Evolutionary conservation across 2,888 invertebrate genomes (phyloP).

Genomic region (Synanthedon myopaeformis): DNA sequence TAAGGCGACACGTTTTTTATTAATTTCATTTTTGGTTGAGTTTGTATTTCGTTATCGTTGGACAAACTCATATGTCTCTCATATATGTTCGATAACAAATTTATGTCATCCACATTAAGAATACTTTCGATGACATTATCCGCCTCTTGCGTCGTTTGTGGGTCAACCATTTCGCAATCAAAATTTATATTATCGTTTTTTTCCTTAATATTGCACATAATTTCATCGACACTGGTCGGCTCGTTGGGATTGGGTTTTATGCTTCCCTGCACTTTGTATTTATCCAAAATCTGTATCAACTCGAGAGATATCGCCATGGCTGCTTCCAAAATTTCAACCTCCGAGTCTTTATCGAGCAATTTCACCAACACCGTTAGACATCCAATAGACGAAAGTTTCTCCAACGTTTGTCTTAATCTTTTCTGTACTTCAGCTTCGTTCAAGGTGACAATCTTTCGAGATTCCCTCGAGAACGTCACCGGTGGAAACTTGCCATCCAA

Average conservation of each 20-base stretch:
- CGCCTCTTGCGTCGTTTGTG: slow-evolving; percentile 19
- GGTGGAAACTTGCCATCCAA: slow-evolving; percentile 83
- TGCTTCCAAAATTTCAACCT: slow-evolving; percentile 76
- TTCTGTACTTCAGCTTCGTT: slow-evolving; percentile 75
- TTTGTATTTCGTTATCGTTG: slow-evolving; percentile 23
- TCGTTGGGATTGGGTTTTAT: slow-evolving; percentile 10
- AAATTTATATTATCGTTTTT: slow-evolving; percentile 17
- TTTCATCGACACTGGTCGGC: slow-evolving; percentile 26
- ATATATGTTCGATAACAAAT: slow-evolving; percentile 72
- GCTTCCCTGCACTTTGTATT: slow-evolving; percentile 60
- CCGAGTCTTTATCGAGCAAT: slow-evolving; percentile 76
- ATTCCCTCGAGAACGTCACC: slow-evolving; percentile 83
- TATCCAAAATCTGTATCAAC: slow-evolving; percentile 64
- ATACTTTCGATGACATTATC: slow-evolving; percentile 76
- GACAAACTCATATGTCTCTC: slow-evolving; percentile 57
- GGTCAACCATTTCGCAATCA: slow-evolving; percentile 18
- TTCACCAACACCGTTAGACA: slow-evolving; percentile 78
- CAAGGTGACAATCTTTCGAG: slow-evolving; percentile 80
- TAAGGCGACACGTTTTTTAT: slow-evolving; percentile 55
- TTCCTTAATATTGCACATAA: slow-evolving; percentile 27
- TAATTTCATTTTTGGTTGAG: slow-evolving; percentile 30
- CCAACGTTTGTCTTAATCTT: slow-evolving; percentile 74
- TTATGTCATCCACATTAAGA: slow-evolving; percentile 72
- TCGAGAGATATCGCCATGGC: slow-evolving; percentile 68
- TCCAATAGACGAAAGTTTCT: slow-evolving; percentile 75